phyloP scores from a whole-genome alignment of 30 jellyfish, hydroid and myxozoan species.

The Chironex yamaguchii region DNA sequence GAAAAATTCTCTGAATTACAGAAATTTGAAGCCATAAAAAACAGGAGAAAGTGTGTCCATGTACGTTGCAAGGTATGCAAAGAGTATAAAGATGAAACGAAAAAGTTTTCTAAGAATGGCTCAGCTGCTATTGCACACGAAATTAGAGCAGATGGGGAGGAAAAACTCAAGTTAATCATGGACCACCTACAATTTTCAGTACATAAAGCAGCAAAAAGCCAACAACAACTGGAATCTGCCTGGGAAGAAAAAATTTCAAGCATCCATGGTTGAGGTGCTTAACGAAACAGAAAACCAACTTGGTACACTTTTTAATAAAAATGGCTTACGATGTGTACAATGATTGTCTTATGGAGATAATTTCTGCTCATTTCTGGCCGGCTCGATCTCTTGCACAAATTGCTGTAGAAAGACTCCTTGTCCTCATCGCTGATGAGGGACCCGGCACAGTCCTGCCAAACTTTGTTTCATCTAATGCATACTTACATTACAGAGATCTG shows the following conservation, averaged over 20 bases:
- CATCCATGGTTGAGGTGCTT: conserved; percentile 33
- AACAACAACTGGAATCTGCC: conserved; percentile 45
- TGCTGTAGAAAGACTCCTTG: conserved; percentile 19
- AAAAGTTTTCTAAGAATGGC: conserved; percentile 37
- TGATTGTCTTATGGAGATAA: conserved; percentile 36
- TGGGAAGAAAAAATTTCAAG: conserved; percentile 35
- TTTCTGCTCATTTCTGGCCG: conserved; percentile 34
- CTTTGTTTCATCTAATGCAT: not conserved
- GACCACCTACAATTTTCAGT: conserved; percentile 33
- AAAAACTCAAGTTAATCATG: conserved; percentile 10
- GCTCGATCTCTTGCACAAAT: conserved; percentile 37
- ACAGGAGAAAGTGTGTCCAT: conserved; percentile 24
- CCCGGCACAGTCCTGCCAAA: not conserved
- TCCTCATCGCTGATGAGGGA: not conserved
- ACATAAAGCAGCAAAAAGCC: conserved; percentile 16
- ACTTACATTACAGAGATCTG: not conserved
- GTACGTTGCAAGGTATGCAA: conserved; percentile 37
- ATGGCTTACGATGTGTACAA: conserved; percentile 1
- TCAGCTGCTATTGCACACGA: conserved; percentile 49
- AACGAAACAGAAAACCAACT: not conserved
- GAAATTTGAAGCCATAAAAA: conserved; percentile 39
- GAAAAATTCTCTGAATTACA: conserved; percentile 21
- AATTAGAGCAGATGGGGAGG: conserved; percentile 52
- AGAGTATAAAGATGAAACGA: conserved; percentile 28
- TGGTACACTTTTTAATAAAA: not conserved